A percentile compares a stretch with the other conserved stretches of the same genome.
phyloP scores from a whole-genome alignment of 1,140 invertebrate genomes.

The Lithobius niger region DNA sequence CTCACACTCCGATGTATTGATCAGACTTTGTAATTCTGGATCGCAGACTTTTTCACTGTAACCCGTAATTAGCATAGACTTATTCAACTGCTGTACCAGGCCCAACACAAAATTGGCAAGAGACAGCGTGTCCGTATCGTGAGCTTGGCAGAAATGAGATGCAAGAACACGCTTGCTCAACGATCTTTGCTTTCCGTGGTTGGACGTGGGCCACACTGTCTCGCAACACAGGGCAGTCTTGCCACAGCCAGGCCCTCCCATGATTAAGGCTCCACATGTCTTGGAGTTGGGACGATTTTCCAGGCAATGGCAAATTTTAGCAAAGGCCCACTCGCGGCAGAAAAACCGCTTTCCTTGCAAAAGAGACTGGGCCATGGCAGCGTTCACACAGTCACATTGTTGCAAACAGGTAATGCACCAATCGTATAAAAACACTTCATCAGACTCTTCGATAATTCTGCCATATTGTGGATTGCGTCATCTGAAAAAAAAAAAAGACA shows the following conservation, averaged over 20 bases:
- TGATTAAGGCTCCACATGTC: constrained; percentile 58
- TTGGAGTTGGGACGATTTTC: constrained; percentile 54
- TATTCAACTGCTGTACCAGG: constrained; percentile 62
- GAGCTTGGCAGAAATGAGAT: constrained; percentile 63
- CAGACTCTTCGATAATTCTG: too few species aligned
- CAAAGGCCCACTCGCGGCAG: constrained; percentile 86
- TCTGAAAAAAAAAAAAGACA: too few species aligned
- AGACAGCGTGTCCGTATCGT: constrained; percentile 48
- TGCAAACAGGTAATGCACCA: too few species aligned
- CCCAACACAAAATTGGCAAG: constrained; percentile 68
- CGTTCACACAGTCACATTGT: too few species aligned
- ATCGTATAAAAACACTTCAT: too few species aligned
- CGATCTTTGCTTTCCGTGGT: constrained; percentile 59
- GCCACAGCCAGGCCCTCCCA: constrained; percentile 79
- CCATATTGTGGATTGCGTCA: too few species aligned
- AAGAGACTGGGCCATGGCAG: constrained; percentile 24
- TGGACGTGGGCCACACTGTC: constrained; percentile 51
- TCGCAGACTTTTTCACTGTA: constrained; percentile 63
- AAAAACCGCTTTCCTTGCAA: constrained; percentile 48
- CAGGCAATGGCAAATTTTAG: constrained; percentile 79
- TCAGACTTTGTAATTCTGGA: constrained; percentile 38
- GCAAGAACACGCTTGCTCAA: constrained; percentile 62
- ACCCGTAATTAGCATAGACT: constrained; percentile 38
- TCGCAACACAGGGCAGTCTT: constrained; percentile 63
- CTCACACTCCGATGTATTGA: constrained; percentile 22